These are phyloP conservation scores for Thumatha senex DNA, from an alignment of 2,888 invertebrate species.

Conservation along the genomic window DNA sequence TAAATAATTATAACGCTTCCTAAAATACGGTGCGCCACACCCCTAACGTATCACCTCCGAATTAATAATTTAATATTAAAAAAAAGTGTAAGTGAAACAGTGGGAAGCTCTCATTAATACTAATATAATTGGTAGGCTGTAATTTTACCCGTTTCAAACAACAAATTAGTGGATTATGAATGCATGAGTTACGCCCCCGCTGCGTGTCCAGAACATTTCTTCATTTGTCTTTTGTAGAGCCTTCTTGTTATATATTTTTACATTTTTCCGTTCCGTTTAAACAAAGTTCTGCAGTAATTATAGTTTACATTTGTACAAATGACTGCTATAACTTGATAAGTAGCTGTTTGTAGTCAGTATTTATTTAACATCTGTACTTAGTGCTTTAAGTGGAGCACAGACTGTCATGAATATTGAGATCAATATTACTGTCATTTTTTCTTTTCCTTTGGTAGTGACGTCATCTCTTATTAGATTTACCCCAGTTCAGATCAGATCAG, in stretches of 20 bases:
- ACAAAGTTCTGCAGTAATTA: constrained; percentile 64
- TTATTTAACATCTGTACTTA: constrained; percentile 24
- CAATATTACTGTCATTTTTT: background rate
- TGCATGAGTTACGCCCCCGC: constrained; percentile 73
- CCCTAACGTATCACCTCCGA: constrained; percentile 21
- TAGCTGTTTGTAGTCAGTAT: constrained; percentile 33
- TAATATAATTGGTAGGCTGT: constrained; percentile 78
- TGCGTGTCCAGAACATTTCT: constrained; percentile 67
- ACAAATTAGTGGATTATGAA: constrained; percentile 80
- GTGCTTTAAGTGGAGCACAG: constrained; percentile 13
- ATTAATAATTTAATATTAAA: constrained; percentile 35
- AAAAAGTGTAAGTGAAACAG: constrained; percentile 57
- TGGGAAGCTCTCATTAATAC: constrained; percentile 73
- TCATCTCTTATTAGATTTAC: too few relatives aligned
- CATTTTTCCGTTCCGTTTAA: constrained; percentile 49
- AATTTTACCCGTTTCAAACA: constrained; percentile 76
- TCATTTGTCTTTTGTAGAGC: constrained; percentile 69
- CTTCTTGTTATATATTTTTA: constrained; percentile 46
- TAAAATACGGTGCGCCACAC: constrained; percentile 14
- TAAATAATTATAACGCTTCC: constrained; percentile 16
- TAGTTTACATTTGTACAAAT: constrained; percentile 50
- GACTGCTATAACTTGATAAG: constrained; percentile 33
- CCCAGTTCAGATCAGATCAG: too few relatives aligned
- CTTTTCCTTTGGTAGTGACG: background rate
- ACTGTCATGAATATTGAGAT: background rate